Percentiles rank a stretch among this genome's conserved stretches.
These are phyloP conservation scores for Oligia strigilis DNA, from an alignment of 2,888 invertebrate species.

Conservation along the genomic window DNA sequence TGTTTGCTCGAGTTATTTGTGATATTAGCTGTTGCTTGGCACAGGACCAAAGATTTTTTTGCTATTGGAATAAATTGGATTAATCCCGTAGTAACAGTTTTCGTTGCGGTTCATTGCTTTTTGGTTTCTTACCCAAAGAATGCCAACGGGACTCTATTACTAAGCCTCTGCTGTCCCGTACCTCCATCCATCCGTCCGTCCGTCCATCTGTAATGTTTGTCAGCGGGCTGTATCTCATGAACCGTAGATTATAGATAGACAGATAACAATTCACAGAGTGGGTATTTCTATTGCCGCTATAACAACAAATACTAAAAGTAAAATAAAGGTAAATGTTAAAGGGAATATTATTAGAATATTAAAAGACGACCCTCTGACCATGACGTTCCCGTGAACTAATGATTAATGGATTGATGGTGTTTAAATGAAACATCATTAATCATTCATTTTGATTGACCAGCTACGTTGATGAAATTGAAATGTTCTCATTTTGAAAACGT, in stretches of 20 bases:
- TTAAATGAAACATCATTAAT: too few species aligned
- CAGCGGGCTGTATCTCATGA: not conserved
- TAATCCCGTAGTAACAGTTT: not conserved
- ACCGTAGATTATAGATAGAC: not conserved
- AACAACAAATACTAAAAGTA: too few species aligned
- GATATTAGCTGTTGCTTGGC: slow-evolving; percentile 31
- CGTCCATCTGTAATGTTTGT: not conserved
- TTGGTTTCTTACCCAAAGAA: not conserved
- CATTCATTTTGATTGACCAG: not conserved
- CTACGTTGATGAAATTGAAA: not conserved
- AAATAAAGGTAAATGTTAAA: not conserved
- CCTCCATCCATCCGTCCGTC: too few species aligned
- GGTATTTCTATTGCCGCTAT: not conserved
- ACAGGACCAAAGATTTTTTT: slow-evolving; percentile 20
- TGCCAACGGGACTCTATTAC: not conserved
- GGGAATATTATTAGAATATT: too few species aligned
- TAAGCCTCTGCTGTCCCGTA: not conserved
- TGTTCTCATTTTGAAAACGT: not conserved
- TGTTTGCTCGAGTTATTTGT: slow-evolving; percentile 34
- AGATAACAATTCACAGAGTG: not conserved
- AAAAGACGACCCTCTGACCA: too few species aligned
- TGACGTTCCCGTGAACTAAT: too few species aligned
- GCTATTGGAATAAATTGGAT: slow-evolving; percentile 7
- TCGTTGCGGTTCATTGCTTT: not conserved
- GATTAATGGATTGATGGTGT: too few species aligned